Conservation (phyloP, 2,888 invertebrate species). For the Rotaria sp. region DNA sequence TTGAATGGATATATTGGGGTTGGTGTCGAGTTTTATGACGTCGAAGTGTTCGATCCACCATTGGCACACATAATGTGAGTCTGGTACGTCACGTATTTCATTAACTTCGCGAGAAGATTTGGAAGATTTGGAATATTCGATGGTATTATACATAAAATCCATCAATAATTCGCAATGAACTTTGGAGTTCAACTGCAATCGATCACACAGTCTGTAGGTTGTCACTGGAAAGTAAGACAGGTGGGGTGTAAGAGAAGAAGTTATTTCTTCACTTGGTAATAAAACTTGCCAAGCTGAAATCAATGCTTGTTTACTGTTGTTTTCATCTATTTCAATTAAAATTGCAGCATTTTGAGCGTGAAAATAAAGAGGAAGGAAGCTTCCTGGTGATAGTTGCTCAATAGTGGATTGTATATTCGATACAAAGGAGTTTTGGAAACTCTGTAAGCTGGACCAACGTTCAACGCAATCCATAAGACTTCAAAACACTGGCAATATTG, state of each 20-base stretch:
- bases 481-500: background rate
- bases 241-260: background rate
- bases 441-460: background rate
- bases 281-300: constrained; percentile 9
- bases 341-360: constrained; percentile 16
- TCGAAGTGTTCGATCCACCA: background rate
- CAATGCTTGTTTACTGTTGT: background rate
- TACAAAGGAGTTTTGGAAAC: no score
- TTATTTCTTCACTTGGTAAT: background rate
- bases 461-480: background rate
- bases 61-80: background rate
- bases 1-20: background rate
- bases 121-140: background rate
- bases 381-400: background rate
- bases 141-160: background rate
- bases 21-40: background rate
- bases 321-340: background rate
- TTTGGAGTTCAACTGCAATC: background rate
- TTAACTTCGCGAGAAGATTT: background rate
- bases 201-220: background rate
- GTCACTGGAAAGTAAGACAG: background rate
- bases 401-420: background rate
- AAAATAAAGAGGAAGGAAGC: background rate
- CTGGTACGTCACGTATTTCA: background rate
- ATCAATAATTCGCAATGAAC: background rate